Conservation (phyloP, 2,113 vertebrate genomes). For the Cricetomys ansorgei region DNA sequence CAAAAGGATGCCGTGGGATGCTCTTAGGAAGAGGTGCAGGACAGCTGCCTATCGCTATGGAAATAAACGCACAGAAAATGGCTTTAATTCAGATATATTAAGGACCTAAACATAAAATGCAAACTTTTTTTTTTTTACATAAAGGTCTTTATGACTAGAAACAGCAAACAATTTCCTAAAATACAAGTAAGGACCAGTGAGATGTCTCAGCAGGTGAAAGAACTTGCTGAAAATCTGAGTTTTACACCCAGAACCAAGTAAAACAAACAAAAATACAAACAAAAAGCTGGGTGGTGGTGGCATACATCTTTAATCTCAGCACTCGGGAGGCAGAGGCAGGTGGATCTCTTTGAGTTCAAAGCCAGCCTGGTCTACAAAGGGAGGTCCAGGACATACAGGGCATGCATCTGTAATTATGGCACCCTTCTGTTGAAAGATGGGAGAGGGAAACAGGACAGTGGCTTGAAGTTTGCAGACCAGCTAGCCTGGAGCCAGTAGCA, state of each 20-base stretch:
- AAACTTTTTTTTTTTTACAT: neutral
- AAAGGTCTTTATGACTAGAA: conserved; percentile 8
- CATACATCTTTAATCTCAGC: no score
- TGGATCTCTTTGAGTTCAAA: no score
- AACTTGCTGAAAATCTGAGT: neutral
- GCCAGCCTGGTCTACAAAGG: no score
- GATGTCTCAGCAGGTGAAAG: neutral
- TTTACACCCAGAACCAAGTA: neutral
- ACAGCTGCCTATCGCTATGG: neutral
- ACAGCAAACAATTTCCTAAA: neutral
- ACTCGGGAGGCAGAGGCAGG: no score
- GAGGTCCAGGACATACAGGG: no score
- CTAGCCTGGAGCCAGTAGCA: neutral
- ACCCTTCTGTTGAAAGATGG: neutral
- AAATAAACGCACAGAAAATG: neutral
- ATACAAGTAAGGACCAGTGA: neutral
- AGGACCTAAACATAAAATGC: neutral
- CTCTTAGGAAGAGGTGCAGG: neutral
- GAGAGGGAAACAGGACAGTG: neutral
- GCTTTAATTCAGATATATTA: neutral
- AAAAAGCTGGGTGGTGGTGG: no score
- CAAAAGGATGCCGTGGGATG: neutral
- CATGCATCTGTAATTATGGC: neutral
- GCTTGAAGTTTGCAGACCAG: neutral
- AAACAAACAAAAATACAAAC: neutral